Evolutionary conservation across 2,113 vertebrate species (phyloP), one percentile per base, ranked within the genome.

Genomic region (Maccullochella peelii): DNA sequence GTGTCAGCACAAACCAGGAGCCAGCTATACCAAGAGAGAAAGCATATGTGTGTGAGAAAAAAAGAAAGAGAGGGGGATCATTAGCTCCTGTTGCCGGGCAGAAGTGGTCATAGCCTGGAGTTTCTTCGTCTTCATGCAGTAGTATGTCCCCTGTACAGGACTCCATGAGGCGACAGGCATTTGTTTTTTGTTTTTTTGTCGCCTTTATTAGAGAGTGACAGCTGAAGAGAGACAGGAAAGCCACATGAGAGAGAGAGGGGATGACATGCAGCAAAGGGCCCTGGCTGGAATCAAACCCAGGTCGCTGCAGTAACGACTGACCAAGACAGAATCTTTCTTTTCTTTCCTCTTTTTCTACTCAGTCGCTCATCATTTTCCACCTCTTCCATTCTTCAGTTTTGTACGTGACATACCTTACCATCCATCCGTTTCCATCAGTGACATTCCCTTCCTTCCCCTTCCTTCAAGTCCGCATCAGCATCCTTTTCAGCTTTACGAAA

Each of bases 1-100:
- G 89, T 92, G 90, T 93, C 92, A 93, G 92, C 92, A 93, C 92
- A 93, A 93, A 88, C 70, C 86, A 71, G 79, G 73, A 91, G 87
- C 73, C 83, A 82, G 90, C 88, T 70, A 66, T 54, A 80, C 90
- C 66, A 25, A 73, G 70, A 73, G 68, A 86, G 80, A 33, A 18
- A 54, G 65, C 27, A 62, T 38, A n/a, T 44, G 36, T 57, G n/a
- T 49, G 16, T 63, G 76, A 47, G 8, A 12, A 12, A 27, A 49
- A 47, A 14, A n/a, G 33, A 23, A 16, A n/a, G 8, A 72, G 52
- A 18, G 42, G 16, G 20, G 27, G 73, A 74, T 92, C 80, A 87
- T 93, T 92, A 93, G 89, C 76, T 78, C 40, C 69, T 89, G 89
- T 91, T 90, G 85, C 86, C 50, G 50, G 86, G 89, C 84, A 92